Conservation (phyloP, 2,113 vertebrate genomes). For the Phalacrocorax brasilianus region DNA sequence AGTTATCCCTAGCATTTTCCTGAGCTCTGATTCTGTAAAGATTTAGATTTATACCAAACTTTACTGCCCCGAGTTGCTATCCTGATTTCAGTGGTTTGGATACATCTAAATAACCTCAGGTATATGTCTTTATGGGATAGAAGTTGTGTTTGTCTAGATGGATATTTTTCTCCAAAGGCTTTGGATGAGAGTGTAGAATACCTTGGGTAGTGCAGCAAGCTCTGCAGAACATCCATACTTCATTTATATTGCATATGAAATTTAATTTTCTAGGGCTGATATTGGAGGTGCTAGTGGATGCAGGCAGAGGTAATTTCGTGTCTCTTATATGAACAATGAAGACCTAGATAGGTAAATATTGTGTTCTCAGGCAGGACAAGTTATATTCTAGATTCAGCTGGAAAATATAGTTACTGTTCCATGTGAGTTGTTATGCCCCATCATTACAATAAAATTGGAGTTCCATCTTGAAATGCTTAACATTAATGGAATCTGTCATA, state of each 20-base stretch:
- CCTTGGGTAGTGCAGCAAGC: neutral
- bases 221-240: neutral
- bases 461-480: neutral
- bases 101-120: neutral
- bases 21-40: neutral
- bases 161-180: neutral
- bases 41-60: neutral
- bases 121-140: neutral
- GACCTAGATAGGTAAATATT: neutral
- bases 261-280: neutral
- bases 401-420: neutral
- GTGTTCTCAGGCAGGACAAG: neutral
- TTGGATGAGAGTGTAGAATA: neutral
- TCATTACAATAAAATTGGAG: neutral
- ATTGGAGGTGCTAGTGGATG: neutral
- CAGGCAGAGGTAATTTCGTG: neutral
- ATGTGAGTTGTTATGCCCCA: neutral
- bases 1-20: neutral
- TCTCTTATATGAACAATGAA: neutral
- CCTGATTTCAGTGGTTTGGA: neutral
- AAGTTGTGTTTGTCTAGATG: neutral
- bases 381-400: neutral
- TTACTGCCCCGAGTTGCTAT: neutral
- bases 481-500: neutral
- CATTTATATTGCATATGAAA: neutral